phyloP scores from a whole-genome alignment of 2,888 invertebrate genomes.

The Dichetophora obliterata region DNA sequence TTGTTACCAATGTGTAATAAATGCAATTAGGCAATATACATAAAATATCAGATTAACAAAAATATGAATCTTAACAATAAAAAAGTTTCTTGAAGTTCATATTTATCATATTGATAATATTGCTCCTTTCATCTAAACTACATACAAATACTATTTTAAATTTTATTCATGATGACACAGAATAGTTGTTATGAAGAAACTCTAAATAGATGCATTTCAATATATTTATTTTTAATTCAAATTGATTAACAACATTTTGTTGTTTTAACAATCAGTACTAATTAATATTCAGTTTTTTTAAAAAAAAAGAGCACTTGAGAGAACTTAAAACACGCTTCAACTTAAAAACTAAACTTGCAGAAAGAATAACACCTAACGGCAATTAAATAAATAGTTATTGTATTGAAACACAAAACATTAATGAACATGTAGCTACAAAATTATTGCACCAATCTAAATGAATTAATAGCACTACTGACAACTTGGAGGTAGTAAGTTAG shows the following conservation, averaged over 20 bases:
- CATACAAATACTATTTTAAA: no score
- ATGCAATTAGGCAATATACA: no score
- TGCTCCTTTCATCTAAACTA: no score
- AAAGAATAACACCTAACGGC: not conserved
- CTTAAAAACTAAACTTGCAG: constrained; percentile 18
- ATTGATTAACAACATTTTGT: not conserved
- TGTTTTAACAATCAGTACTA: not conserved
- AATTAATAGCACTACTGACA: constrained; percentile 18
- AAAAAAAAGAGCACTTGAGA: not conserved
- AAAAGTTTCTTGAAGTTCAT: no score
- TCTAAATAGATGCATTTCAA: no score
- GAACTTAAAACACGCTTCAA: constrained; percentile 12
- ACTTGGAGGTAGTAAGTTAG: not conserved
- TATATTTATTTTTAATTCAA: not conserved
- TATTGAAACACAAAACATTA: constrained; percentile 4
- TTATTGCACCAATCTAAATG: not conserved
- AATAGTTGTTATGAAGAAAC: not conserved
- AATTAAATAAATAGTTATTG: constrained; percentile 2
- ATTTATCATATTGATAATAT: no score
- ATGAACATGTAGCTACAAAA: not conserved
- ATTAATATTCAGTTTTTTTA: not conserved
- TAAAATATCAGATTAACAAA: no score
- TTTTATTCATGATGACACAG: no score
- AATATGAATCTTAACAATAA: no score
- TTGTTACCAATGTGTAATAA: no score